Conservation (phyloP, 2,797 vertebrate species). For the Acanthornis magna region DNA sequence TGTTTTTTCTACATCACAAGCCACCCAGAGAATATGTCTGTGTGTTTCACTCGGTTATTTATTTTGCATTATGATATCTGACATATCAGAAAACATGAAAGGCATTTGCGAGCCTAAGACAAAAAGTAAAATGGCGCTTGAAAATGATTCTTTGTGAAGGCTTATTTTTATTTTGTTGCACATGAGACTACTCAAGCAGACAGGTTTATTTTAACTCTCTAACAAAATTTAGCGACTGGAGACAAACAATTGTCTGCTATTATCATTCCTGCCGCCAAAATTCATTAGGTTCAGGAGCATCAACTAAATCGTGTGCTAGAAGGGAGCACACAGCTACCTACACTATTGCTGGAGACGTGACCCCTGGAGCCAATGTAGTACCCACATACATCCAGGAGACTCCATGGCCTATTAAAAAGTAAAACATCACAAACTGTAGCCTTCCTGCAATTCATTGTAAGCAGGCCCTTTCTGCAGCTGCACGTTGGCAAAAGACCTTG, state of each 20-base stretch:
- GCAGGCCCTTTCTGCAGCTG: background rate
- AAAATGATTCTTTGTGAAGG: constrained; percentile 62
- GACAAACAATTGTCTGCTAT: constrained; percentile 48
- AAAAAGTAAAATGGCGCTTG: constrained; percentile 28
- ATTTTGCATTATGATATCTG: constrained; percentile 38
- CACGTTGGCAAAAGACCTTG: background rate
- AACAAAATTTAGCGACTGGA: constrained; percentile 37
- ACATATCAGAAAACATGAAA: constrained; percentile 27
- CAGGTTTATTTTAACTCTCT: constrained; percentile 55
- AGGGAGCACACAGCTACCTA: background rate
- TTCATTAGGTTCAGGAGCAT: constrained; percentile 41
- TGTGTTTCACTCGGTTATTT: background rate
- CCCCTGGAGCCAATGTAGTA: background rate
- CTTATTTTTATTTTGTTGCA: constrained; percentile 47
- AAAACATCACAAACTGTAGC: background rate
- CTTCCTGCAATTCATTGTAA: background rate
- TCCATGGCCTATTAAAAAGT: background rate
- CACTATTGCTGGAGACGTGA: background rate
- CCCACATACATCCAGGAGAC: background rate
- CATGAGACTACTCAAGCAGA: constrained; percentile 53
- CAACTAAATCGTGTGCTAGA: background rate
- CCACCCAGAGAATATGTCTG: background rate
- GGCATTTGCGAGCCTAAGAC: background rate
- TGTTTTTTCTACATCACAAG: background rate
- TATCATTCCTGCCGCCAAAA: constrained; percentile 7